These are phyloP conservation scores for Pluvialis apricaria DNA, from an alignment of 2,113 vertebrate species.

Conservation along the genomic window DNA sequence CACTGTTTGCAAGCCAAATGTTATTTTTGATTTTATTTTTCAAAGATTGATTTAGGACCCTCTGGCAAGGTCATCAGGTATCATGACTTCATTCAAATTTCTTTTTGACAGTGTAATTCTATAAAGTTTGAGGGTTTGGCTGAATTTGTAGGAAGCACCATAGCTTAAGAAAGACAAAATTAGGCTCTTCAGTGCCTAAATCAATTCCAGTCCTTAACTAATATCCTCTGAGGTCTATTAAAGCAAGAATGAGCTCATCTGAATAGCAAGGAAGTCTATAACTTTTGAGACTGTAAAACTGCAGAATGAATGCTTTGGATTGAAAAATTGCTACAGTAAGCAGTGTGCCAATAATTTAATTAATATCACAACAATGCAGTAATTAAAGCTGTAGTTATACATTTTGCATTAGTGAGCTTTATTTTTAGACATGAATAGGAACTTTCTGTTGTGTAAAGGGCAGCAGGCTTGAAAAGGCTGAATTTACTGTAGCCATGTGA, in stretches of 20 bases:
- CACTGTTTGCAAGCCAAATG: not conserved
- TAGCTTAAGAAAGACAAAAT: not conserved
- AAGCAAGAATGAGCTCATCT: constrained; percentile 29
- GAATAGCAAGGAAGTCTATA: not conserved
- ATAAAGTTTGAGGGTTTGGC: not conserved
- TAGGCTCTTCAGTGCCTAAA: not conserved
- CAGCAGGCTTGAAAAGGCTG: not conserved
- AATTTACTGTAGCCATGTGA: not conserved
- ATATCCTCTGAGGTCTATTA: not conserved
- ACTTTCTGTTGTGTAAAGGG: not conserved
- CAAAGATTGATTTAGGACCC: not conserved
- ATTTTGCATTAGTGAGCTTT: not conserved
- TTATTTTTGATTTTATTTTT: not conserved
- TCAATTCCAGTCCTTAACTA: constrained; percentile 11
- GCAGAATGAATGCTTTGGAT: not conserved
- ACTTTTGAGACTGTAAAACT: constrained; percentile 8
- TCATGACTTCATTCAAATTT: not conserved
- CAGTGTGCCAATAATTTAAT: constrained; percentile 1
- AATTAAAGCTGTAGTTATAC: not conserved
- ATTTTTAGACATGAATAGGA: not conserved
- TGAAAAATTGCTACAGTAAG: not conserved
- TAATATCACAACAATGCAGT: not conserved
- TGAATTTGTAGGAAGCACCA: not conserved
- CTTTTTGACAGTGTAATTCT: not conserved
- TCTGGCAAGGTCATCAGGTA: not conserved